These are phyloP conservation scores for Drosophila silvestris DNA, from an alignment of 2,888 invertebrate genomes.

Conservation along the genomic window DNA sequence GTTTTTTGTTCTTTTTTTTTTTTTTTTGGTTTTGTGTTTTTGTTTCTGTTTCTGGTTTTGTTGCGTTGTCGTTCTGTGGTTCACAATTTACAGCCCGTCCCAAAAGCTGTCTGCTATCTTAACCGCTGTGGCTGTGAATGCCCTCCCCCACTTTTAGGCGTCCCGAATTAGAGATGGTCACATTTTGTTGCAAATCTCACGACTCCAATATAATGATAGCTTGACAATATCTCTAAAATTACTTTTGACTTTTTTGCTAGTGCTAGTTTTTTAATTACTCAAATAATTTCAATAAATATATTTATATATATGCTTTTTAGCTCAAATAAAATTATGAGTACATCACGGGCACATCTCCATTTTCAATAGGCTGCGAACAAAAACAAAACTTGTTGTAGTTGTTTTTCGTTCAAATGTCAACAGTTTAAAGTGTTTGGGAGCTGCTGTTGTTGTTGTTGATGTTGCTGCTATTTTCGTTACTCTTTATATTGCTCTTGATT, in stretches of 20 bases:
- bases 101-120: background rate
- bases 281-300: background rate
- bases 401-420: constrained; percentile 38
- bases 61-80: constrained; percentile 29
- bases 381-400: constrained; percentile 4
- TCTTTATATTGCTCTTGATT: constrained; percentile 30
- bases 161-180: constrained; percentile 27
- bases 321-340: background rate
- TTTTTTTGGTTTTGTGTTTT: constrained; percentile 11
- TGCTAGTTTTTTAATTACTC: background rate
- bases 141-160: constrained; percentile 6
- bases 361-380: constrained; percentile 2
- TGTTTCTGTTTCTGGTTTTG: constrained; percentile 15
- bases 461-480: constrained; percentile 21
- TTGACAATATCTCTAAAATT: background rate
- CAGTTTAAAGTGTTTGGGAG: constrained; percentile 21
- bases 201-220: background rate
- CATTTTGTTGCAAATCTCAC: constrained; percentile 4
- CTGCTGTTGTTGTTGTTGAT: constrained; percentile 12
- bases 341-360: constrained; percentile 23
- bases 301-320: background rate
- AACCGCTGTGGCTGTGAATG: background rate
- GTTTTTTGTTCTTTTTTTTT: constrained; percentile 19
- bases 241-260: fast-evolving
- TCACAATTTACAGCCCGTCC: background rate